Evolutionary conservation across 2,888 invertebrate species (phyloP), one percentile per base, ranked within the genome.

Genomic region (Xylota sylvarum): DNA sequence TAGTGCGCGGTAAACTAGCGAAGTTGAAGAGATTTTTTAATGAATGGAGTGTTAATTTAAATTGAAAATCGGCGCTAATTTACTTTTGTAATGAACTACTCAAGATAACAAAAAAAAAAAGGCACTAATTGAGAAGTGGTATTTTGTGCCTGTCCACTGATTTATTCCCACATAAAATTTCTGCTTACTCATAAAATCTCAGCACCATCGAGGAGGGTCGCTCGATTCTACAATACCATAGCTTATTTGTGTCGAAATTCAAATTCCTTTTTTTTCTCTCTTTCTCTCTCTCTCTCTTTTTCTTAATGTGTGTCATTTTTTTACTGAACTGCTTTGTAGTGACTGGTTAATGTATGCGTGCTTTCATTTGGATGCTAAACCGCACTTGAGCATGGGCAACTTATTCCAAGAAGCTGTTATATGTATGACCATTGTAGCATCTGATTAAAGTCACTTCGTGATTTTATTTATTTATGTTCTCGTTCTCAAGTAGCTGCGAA

Each of bases 381-480:
- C 60, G 62, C 23, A 55, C 69, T 48, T 76, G 14, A 64, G 19
- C 9, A 23, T 46, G 23, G 3, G 5, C 40, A 64, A 40, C 52
- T 17, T 55, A 62, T 69, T 81, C 81, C 74, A 76, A 69, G 76
- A 81, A 81, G 12, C 60, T 69, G 27, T 72, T 58, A 40, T 58
- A 62, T 48, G 55, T 52, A 60, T 46, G 70, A 55, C 46, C 43
- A 76, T 76, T 77, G 82, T 82, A 64, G 56, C 46, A 76, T 76
- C 82, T 77, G 70, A 82, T 82, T 76, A 70, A 81, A 76, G 56
- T 65, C 52, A 64, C 70, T 64, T 77, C 82, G 82, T 82, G 82
- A 70, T 82, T 64, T 82, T 48, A 74, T 76, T 76, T 81, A 81
- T 82, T 82, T 77, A 77, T 70, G 64, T 76, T 82, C 62, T 76